phyloP scores from a whole-genome alignment of 2,888 invertebrate genomes.

The Opisthograptis luteolata region DNA sequence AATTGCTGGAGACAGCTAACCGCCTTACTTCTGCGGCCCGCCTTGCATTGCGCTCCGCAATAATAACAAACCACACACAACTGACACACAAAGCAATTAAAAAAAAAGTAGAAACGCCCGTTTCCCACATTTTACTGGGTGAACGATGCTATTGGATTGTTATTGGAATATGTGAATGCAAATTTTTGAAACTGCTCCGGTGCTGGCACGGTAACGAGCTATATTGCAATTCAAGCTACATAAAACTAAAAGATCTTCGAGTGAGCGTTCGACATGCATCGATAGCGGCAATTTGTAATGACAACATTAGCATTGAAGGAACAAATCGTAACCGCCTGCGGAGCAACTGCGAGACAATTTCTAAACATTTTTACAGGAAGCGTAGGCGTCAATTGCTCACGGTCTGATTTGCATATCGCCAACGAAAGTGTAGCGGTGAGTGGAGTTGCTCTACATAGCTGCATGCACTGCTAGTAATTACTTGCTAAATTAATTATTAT shows the following conservation, averaged over 20 bases:
- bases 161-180: constrained; percentile 33
- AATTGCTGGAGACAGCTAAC: constrained; percentile 79
- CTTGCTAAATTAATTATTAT: constrained; percentile 32
- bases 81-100: constrained; percentile 62
- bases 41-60: constrained; percentile 69
- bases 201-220: background rate
- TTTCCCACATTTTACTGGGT: constrained; percentile 61
- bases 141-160: constrained; percentile 52
- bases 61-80: constrained; percentile 67
- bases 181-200: constrained; percentile 5
- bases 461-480: constrained; percentile 45
- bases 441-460: constrained; percentile 61
- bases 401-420: constrained; percentile 78
- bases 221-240: constrained; percentile 8
- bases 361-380: constrained; percentile 54
- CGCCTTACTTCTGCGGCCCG: constrained; percentile 75
- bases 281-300: constrained; percentile 29
- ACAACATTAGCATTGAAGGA: constrained; percentile 55
- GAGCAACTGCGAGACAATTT: constrained; percentile 49
- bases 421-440: constrained; percentile 75
- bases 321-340: constrained; percentile 51
- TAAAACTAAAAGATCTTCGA: constrained; percentile 1
- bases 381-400: constrained; percentile 60
- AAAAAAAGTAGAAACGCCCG: background rate
- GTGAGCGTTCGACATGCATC: constrained; percentile 22